Conservation (phyloP, 92 coral and sea anemone genomes). For the Anthopleura xanthogrammica region DNA sequence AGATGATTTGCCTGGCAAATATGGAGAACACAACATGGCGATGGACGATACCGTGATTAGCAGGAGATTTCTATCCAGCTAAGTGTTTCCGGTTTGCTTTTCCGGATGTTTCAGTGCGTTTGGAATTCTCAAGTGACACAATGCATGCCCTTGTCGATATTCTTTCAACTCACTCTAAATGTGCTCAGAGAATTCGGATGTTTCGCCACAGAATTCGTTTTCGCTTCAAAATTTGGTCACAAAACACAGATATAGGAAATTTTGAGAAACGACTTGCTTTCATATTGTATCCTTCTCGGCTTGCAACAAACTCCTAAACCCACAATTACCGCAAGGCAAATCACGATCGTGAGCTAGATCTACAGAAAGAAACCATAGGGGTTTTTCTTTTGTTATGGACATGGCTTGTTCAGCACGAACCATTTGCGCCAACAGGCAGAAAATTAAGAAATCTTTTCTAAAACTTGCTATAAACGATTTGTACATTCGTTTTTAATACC, state of each 20-base stretch:
- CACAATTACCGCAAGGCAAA: background rate
- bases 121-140: conserved; percentile 43
- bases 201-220: background rate
- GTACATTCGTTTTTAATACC: background rate
- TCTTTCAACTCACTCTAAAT: conserved; percentile 13
- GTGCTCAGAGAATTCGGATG: conserved; percentile 6
- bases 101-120: conserved; percentile 57
- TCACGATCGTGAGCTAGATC: background rate
- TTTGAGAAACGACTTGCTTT: background rate
- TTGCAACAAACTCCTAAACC: background rate
- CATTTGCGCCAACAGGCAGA: too few relatives aligned
- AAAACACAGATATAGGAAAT: background rate
- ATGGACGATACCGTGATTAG: conserved; percentile 26
- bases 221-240: background rate
- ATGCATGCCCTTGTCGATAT: conserved; percentile 30
- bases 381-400: conserved; percentile 1
- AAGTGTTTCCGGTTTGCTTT: conserved; percentile 58
- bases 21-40: conserved; percentile 13
- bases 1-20: background rate
- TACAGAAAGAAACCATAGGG: background rate
- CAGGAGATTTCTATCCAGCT: conserved; percentile 45
- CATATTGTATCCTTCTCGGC: background rate
- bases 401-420: background rate
- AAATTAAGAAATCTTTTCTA: too few relatives aligned
- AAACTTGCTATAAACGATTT: background rate